Evolutionary conservation across 1,140 invertebrate genomes (phyloP).

Genomic region (Helicoverpa armigera): DNA sequence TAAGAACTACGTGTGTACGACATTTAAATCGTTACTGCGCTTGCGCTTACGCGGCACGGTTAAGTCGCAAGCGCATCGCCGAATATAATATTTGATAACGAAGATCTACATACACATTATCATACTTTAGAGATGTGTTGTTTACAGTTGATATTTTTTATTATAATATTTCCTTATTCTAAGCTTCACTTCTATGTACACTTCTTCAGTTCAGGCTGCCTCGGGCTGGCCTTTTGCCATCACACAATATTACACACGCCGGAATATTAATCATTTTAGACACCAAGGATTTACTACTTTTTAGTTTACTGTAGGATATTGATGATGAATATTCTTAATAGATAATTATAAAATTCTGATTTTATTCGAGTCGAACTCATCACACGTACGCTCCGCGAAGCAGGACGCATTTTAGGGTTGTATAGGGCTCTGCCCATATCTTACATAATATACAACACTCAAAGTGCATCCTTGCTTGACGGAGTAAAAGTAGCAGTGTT

Average conservation of each 20-base stretch:
- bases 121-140: neutral
- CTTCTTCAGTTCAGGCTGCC: neutral
- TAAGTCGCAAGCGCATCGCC: constrained; percentile 1
- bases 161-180: constrained; percentile 26
- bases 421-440: too few relatives aligned
- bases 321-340: too few relatives aligned
- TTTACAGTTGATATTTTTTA: neutral
- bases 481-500: too few relatives aligned
- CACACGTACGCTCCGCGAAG: too few relatives aligned
- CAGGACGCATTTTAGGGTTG: too few relatives aligned
- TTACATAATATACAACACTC: too few relatives aligned
- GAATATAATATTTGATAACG: neutral
- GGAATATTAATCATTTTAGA: constrained; percentile 19
- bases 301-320: too few relatives aligned
- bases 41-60: neutral
- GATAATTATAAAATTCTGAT: neutral
- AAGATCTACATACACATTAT: constrained; percentile 3
- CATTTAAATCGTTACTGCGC: constrained; percentile 6
- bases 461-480: too few relatives aligned
- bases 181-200: constrained; percentile 27
- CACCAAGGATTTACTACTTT: neutral
- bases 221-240: neutral
- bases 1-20: constrained; percentile 15
- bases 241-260: constrained; percentile 4
- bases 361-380: neutral